phyloP scores from a whole-genome alignment of 2,797 vertebrate genomes.

The Dermochelys coriacea region DNA sequence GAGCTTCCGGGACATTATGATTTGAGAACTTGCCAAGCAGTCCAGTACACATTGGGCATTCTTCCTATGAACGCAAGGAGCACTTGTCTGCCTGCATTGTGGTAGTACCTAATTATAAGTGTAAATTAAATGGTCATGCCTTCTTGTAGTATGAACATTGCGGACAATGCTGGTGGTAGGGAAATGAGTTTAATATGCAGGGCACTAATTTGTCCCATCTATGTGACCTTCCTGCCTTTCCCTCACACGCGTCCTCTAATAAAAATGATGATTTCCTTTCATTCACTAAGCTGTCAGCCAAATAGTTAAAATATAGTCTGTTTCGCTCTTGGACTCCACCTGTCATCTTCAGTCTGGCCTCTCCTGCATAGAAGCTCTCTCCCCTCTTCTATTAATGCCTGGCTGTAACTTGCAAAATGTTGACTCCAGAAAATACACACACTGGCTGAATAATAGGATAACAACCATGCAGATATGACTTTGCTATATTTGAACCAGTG shows the following conservation, averaged over 20 bases:
- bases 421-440: background rate
- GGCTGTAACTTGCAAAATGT: background rate
- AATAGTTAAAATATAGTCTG: background rate
- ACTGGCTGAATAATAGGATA: background rate
- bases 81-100: accelerated
- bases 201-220: background rate
- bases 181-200: background rate
- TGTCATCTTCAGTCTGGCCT: background rate
- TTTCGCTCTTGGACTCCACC: background rate
- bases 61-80: background rate
- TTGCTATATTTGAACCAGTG: background rate
- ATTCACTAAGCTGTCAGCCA: background rate
- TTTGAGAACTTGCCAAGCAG: accelerated
- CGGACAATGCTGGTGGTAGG: background rate
- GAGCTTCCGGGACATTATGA: background rate
- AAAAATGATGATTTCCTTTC: background rate
- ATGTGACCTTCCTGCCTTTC: background rate
- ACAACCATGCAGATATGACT: background rate
- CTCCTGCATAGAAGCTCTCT: background rate
- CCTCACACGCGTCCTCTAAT: background rate
- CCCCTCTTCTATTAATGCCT: no score
- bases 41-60: background rate
- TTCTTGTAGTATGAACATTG: background rate
- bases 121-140: background rate
- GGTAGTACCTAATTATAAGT: background rate